Percentiles rank a stretch among this genome's conserved stretches.
Conservation (phyloP, 2,888 invertebrate genomes). For the Polyommatus iphigenia region DNA sequence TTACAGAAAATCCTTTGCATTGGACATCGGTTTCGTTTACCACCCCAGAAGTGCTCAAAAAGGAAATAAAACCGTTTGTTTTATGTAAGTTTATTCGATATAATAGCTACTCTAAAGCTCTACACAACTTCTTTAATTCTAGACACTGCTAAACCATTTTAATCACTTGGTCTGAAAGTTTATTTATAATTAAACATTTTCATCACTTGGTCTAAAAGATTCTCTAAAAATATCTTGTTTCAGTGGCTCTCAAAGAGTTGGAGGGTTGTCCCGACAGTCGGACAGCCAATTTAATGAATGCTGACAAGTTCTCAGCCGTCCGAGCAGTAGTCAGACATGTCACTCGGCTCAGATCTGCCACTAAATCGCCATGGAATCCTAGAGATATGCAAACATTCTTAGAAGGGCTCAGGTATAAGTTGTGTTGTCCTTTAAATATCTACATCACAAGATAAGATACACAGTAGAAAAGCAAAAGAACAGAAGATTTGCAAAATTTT, state of each 20-base stretch:
- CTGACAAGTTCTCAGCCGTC: constrained; percentile 66
- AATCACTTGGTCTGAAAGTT: no score
- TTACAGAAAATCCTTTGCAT: constrained; percentile 64
- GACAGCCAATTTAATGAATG: constrained; percentile 63
- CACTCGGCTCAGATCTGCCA: constrained; percentile 56
- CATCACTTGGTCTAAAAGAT: no score
- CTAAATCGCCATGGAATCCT: constrained; percentile 54
- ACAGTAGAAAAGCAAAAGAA: no score
- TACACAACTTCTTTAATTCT: background rate
- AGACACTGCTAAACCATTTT: background rate
- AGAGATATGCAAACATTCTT: constrained; percentile 59
- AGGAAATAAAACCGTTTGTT: constrained; percentile 73
- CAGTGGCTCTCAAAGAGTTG: constrained; percentile 70
- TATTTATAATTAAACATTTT: no score
- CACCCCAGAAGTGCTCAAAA: constrained; percentile 69
- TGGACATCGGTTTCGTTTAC: constrained; percentile 61
- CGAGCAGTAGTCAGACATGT: constrained; percentile 65
- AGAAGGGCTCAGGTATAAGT: constrained; percentile 59
- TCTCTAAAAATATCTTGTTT: background rate
- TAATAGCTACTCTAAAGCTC: background rate
- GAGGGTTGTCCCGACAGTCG: constrained; percentile 70
- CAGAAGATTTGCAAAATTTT: no score
- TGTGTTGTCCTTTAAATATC: background rate
- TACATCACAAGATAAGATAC: no score
- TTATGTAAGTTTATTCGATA: constrained; percentile 54